Conservation (phyloP, 1,140 invertebrate species). For the Aphaenogaster rudis region DNA sequence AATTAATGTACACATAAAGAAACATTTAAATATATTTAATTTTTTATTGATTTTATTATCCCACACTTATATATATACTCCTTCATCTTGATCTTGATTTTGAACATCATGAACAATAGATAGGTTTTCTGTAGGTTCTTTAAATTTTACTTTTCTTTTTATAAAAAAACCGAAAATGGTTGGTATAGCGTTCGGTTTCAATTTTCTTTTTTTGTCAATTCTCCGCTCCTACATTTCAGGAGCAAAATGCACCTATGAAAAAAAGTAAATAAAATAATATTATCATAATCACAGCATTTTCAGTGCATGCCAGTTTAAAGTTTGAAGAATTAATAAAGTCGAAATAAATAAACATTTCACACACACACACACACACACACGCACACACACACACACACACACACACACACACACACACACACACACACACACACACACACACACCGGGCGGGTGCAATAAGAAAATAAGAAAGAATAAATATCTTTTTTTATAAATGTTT, state of each 20-base stretch:
- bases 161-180: not conserved
- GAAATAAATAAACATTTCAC: too few relatives aligned
- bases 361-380: too few relatives aligned
- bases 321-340: too few relatives aligned
- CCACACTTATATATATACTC: not conserved
- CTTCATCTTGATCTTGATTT: not conserved
- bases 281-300: not conserved
- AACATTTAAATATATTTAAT: not conserved
- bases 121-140: too few relatives aligned
- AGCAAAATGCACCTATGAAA: not conserved
- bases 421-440: too few relatives aligned
- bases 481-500: too few relatives aligned
- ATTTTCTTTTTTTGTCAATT: not conserved
- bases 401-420: too few relatives aligned
- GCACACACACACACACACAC: too few relatives aligned
- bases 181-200: not conserved
- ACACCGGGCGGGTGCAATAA: too few relatives aligned
- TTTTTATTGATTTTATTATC: not conserved
- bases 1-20: not conserved
- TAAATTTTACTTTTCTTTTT: not conserved
- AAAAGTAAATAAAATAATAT: not conserved
- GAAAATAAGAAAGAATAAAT: too few relatives aligned
- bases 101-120: not conserved
- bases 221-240: constrained; percentile 3
- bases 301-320: too few relatives aligned